phyloP scores from a whole-genome alignment of 2,888 invertebrate genomes.

The Zygaena filipendulae region DNA sequence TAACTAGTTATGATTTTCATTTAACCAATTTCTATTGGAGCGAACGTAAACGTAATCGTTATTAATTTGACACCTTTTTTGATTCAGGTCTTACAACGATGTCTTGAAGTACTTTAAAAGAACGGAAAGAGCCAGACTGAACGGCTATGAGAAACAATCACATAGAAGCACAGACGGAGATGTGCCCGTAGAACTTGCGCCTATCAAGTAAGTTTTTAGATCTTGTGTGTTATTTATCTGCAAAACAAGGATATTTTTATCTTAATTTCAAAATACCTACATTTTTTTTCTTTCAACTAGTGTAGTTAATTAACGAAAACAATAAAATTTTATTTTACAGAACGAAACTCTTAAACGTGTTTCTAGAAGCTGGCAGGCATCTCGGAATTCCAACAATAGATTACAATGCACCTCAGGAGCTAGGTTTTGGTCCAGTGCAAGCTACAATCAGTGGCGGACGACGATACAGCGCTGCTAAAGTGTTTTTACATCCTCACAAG shows the following conservation, averaged over 20 bases:
- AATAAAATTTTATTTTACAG: too few relatives aligned
- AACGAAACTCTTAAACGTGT: conserved; percentile 67
- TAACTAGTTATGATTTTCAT: too few relatives aligned
- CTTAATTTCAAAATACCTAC: too few relatives aligned
- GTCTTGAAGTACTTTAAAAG: conserved; percentile 71
- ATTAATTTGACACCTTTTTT: too few relatives aligned
- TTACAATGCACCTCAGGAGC: conserved; percentile 69
- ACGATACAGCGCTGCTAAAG: conserved; percentile 68
- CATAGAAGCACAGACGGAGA: conserved; percentile 73
- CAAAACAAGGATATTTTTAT: too few relatives aligned
- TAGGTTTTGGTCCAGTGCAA: conserved; percentile 72
- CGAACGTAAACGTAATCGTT: too few relatives aligned
- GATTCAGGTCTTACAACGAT: conserved; percentile 69
- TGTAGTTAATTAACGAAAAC: too few relatives aligned
- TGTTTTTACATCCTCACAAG: conserved; percentile 65
- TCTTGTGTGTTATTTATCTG: too few relatives aligned
- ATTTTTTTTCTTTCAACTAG: too few relatives aligned
- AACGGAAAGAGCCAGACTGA: conserved; percentile 66
- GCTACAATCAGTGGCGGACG: conserved; percentile 70
- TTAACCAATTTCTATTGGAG: too few relatives aligned
- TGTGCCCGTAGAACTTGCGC: conserved; percentile 70
- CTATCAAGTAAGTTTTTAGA: conserved; percentile 61
- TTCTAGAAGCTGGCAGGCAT: conserved; percentile 72
- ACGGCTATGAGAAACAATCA: conserved; percentile 46
- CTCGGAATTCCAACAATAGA: conserved; percentile 73